Conservation (phyloP, 2,797 vertebrate species). For the Enteromius anoplus region DNA sequence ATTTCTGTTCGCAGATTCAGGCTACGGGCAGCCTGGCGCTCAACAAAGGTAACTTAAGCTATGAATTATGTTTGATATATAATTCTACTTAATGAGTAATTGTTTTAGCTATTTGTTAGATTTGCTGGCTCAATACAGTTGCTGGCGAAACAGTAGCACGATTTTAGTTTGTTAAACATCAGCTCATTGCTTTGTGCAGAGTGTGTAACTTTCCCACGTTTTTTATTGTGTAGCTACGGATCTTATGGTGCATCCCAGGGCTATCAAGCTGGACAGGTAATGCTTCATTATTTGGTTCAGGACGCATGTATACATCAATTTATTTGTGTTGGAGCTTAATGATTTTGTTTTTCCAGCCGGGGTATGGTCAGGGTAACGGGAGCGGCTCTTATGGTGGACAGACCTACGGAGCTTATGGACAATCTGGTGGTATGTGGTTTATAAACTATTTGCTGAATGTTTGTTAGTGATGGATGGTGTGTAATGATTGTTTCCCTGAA, state of each 20-base stretch:
- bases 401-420: constrained; percentile 72
- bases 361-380: constrained; percentile 78
- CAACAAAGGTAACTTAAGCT: constrained; percentile 70
- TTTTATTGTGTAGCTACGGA: constrained; percentile 71
- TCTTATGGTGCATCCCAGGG: constrained; percentile 69
- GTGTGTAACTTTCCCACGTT: background rate
- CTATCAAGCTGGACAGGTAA: constrained; percentile 74
- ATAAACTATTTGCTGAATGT: background rate
- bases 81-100: background rate
- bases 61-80: background rate
- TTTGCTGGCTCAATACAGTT: background rate
- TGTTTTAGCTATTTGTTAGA: background rate
- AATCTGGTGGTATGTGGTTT: constrained; percentile 57
- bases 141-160: background rate
- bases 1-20: constrained; percentile 72
- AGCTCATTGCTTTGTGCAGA: background rate
- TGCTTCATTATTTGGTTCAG: no score
- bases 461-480: background rate
- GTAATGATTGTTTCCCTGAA: background rate
- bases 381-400: constrained; percentile 68
- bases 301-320: no score
- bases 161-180: fast-evolving
- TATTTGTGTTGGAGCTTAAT: background rate
- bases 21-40: constrained; percentile 77
- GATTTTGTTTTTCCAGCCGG: constrained; percentile 63